phyloP scores from a whole-genome alignment of 2,113 vertebrate species.

The Manacus vitellinus region DNA sequence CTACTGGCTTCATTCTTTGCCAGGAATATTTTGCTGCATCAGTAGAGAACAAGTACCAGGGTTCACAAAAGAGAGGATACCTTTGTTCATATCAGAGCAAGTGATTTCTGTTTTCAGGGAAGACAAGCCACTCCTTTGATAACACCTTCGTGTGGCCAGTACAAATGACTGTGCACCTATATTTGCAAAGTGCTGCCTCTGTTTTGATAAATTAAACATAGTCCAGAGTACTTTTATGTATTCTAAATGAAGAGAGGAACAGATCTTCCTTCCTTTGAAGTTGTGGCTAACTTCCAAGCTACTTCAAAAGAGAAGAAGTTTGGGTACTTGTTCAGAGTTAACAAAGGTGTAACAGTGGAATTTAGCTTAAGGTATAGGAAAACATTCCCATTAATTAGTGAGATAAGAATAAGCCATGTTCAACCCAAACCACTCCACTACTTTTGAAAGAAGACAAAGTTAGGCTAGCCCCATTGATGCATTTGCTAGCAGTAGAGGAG shows the following conservation, averaged over 20 bases:
- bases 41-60: not conserved
- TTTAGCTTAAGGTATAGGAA: conserved; percentile 50
- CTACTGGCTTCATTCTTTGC: not conserved
- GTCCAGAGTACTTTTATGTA: conserved; percentile 10
- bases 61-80: not conserved
- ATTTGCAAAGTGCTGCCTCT: conserved; percentile 28
- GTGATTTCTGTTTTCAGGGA: not conserved
- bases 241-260: conserved; percentile 18
- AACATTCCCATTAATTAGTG: conserved; percentile 30
- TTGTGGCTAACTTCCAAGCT: conserved; percentile 47
- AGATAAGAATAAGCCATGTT: conserved; percentile 17
- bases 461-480: not conserved
- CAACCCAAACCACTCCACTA: conserved; percentile 3
- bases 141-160: not conserved
- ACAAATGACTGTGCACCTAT: not conserved
- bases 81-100: not conserved
- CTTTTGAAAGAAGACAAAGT: not conserved
- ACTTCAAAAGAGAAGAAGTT: conserved; percentile 57
- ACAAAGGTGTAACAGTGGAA: conserved; percentile 35
- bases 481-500: not conserved
- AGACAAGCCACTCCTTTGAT: not conserved
- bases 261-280: conserved; percentile 55
- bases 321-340: conserved; percentile 26
- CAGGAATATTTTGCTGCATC: not conserved
- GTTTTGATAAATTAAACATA: conserved; percentile 29